phyloP scores from a whole-genome alignment of 2,888 invertebrate genomes.

The Aromia moschata region DNA sequence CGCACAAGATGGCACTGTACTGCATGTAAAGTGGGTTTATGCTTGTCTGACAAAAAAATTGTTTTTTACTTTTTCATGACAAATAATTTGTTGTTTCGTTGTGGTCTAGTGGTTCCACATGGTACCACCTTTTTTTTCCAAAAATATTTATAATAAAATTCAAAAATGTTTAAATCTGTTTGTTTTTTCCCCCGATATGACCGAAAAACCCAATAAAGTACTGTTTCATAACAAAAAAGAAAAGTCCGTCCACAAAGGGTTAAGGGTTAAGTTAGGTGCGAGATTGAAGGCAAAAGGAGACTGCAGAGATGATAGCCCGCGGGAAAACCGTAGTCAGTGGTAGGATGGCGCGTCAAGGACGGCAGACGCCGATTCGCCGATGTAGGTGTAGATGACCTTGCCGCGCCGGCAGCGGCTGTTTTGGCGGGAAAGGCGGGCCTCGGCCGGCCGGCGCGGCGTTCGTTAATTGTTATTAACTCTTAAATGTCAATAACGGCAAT shows the following conservation, averaged over 20 bases:
- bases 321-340: no score
- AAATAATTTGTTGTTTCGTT: not conserved
- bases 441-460: slow-evolving; percentile 4
- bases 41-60: slow-evolving; percentile 3
- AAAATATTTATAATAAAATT: not conserved
- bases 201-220: not conserved
- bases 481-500: slow-evolving; percentile 16
- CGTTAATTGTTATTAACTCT: slow-evolving; percentile 11
- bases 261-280: no score
- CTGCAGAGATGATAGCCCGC: no score
- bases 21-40: slow-evolving; percentile 13
- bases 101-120: not conserved
- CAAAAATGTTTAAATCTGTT: not conserved
- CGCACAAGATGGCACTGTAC: slow-evolving; percentile 9
- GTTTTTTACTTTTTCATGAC: not conserved
- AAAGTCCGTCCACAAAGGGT: no score
- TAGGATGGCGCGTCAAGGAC: no score
- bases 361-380: slow-evolving; percentile 2
- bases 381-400: slow-evolving; percentile 11
- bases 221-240: not conserved
- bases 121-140: not conserved
- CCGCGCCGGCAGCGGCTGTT: slow-evolving; percentile 3
- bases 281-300: no score
- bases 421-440: slow-evolving; percentile 15
- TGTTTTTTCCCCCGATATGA: not conserved